Base-by-base conservation (phyloP, 2,888 invertebrate species). In the Notocelia uddmanniana region DNA sequence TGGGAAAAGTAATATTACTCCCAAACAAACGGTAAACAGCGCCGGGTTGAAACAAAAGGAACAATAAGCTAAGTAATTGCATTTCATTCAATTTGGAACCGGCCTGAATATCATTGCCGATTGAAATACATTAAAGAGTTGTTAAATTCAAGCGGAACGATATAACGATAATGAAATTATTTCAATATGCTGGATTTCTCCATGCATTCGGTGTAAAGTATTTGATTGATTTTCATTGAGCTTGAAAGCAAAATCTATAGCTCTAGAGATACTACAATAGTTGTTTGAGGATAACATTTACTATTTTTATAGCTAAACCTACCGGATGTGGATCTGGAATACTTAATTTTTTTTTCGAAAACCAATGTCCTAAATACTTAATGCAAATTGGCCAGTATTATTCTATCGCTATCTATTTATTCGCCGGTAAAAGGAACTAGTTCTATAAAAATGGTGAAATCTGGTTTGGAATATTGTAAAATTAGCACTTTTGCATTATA, bases 81-180 rank as follows among this genome's bases (percentile, higher is more conserved):
- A 52, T 60, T 37, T 41, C 37, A 26, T 59, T 68, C 52, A 68
- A 41, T 52, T 68, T 68, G 52, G n/a, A 34, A 9, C 23, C 13
- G 21, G 11, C 11, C 13, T 37, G 18, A 57, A 21, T 13, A 41
- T 59, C 23, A 18, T 59, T 68, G 59, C 18, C 48, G 37, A 68
- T 59, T 68, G 37, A 50, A 59, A 59, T 58, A 68, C 50, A 68
- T 68, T 68, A 41, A 68, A 68, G 52, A 19, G 52, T 18, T 18
- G 23, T 59, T 60, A 41, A 68, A 59, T 26, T 37, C 37, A 52
- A 60, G 58, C 67, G 57, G 57, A 23, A 31, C 13, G 10, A 19
- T 1, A 37, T 37, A 45, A n/a, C n/a, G 45, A 45, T 26, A 13
- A 19, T 34, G 18, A 37, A 59, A 52, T 59, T 37, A 50, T 18